These are phyloP conservation scores for Physella acuta DNA, from an alignment of 1,140 invertebrate species.

Conservation along the genomic window DNA sequence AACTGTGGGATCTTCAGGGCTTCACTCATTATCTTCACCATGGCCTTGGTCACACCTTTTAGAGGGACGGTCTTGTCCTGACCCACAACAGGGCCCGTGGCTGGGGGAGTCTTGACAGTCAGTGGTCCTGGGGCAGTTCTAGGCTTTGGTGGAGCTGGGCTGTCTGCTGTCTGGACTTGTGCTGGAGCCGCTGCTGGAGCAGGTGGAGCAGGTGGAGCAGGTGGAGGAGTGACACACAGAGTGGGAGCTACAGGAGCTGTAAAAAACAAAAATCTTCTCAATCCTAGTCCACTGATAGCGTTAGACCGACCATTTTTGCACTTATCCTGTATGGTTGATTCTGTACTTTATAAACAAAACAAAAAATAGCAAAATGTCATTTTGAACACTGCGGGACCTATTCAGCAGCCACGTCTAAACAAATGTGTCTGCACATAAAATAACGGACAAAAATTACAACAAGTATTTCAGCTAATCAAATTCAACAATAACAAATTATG, in stretches of 20 bases:
- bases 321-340: no score
- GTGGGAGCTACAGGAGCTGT: conserved; percentile 22
- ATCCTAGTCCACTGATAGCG: no score
- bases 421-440: no score
- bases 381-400: no score
- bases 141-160: conserved; percentile 17
- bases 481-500: no score
- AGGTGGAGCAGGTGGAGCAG: conserved; percentile 51
- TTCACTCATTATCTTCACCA: conserved; percentile 95
- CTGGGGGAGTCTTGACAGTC: conserved; percentile 9
- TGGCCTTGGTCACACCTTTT: conserved; percentile 81
- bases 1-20: conserved; percentile 71
- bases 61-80: conserved; percentile 59
- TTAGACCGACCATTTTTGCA: no score
- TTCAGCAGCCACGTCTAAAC: no score
- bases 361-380: no score
- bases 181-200: conserved; percentile 11
- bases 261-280: background rate
- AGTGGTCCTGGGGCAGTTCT: conserved; percentile 53
- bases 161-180: no score
- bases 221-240: conserved; percentile 24
- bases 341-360: no score
- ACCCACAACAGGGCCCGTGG: conserved; percentile 26
- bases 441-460: no score
- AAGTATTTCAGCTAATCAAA: no score